Evolutionary conservation across 2,113 vertebrate genomes (phyloP).

Genomic region (Lasiurus cinereus): DNA sequence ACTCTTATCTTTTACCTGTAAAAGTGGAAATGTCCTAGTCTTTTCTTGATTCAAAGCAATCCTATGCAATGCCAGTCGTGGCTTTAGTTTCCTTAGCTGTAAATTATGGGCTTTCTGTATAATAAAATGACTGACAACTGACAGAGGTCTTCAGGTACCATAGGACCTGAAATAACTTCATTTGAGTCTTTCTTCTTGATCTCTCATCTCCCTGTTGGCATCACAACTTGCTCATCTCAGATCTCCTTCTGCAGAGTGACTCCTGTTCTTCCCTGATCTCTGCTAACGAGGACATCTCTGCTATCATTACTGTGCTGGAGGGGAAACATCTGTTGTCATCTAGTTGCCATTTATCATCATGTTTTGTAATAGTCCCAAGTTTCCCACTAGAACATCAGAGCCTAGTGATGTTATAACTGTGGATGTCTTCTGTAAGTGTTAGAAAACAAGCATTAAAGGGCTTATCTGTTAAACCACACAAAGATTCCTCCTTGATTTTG

Average conservation of each 20-base stretch:
- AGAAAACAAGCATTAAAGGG: conserved; percentile 78
- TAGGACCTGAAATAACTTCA: conserved; percentile 57
- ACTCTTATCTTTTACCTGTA: neutral
- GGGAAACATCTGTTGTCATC: conserved; percentile 87
- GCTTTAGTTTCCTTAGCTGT: conserved; percentile 57
- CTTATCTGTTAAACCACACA: conserved; percentile 80
- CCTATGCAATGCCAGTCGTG: conserved; percentile 60
- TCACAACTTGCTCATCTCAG: conserved; percentile 52
- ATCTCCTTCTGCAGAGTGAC: conserved; percentile 74
- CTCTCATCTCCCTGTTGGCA: conserved; percentile 6
- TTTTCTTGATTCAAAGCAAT: conserved; percentile 69
- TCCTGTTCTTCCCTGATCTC: conserved; percentile 70
- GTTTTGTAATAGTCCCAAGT: conserved; percentile 53
- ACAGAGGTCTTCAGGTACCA: conserved; percentile 51
- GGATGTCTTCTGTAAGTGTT: conserved; percentile 79
- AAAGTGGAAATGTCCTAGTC: conserved; percentile 44
- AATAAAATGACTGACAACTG: conserved; percentile 53
- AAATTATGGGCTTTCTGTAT: conserved; percentile 52
- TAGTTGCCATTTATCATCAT: conserved; percentile 75
- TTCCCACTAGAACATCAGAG: conserved; percentile 78
- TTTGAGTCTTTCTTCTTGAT: conserved; percentile 69
- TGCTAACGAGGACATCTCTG: conserved; percentile 70
- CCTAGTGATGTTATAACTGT: conserved; percentile 70
- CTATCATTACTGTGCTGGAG: conserved; percentile 80
- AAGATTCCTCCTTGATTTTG: conserved; percentile 80